These are phyloP conservation scores for Keiferia lycopersicella DNA, from an alignment of 2,888 invertebrate genomes.

Conservation along the genomic window DNA sequence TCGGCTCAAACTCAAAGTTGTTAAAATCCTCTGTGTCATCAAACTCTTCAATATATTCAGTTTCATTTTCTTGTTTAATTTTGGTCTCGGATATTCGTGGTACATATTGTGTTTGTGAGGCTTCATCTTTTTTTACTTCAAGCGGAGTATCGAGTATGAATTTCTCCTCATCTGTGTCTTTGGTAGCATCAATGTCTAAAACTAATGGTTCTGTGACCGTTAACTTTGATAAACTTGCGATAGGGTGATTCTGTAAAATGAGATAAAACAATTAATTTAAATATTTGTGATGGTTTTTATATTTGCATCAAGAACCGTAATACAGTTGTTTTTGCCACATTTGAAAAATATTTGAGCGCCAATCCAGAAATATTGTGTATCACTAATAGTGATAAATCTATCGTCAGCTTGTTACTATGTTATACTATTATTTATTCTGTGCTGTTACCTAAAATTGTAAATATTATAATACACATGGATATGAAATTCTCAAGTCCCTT, in stretches of 20 bases:
- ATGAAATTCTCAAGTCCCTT: no score
- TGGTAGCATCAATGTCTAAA: not conserved
- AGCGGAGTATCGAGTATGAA: not conserved
- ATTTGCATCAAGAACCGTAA: no score
- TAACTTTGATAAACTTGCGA: not conserved
- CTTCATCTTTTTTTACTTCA: not conserved
- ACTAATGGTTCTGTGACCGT: not conserved
- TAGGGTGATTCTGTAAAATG: not conserved
- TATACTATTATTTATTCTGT: no score
- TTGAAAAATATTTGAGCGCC: no score
- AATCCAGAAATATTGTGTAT: no score
- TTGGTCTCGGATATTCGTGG: no score
- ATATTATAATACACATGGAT: no score
- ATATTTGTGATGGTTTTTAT: no score
- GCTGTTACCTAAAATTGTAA: no score
- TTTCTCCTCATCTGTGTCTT: not conserved
- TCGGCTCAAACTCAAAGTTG: not conserved
- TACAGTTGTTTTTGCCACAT: no score
- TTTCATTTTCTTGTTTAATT: not conserved
- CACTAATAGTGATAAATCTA: no score
- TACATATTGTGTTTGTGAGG: not conserved
- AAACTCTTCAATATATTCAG: not conserved
- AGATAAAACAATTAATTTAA: not conserved
- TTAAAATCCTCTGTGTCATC: not conserved
- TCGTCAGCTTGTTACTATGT: no score